phyloP scores from a whole-genome alignment of 2,888 invertebrate species.

The Dolichomitus sp. region DNA sequence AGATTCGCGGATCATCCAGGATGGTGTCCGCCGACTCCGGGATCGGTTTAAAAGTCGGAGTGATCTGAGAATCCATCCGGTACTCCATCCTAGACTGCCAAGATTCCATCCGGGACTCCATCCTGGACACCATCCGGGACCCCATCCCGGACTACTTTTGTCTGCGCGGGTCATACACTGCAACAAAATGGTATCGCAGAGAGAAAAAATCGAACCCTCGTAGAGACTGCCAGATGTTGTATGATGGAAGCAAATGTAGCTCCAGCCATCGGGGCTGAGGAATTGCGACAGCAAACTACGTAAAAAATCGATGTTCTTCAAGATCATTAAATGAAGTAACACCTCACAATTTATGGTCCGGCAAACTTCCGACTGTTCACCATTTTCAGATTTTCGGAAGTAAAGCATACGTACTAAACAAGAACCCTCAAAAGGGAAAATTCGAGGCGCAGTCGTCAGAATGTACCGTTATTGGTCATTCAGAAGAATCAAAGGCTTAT shows the following conservation, averaged over 20 bases:
- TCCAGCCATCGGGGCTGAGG: not conserved
- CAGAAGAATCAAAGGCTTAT: constrained; percentile 15
- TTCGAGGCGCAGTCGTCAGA: not conserved
- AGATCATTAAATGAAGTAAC: not conserved
- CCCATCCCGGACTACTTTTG: too few species aligned
- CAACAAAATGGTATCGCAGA: not conserved
- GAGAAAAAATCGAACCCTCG: not conserved
- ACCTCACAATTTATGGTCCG: not conserved
- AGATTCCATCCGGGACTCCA: too few species aligned
- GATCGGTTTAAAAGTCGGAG: too few species aligned
- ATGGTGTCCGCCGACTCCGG: too few species aligned
- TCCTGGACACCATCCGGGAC: too few species aligned
- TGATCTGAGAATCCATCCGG: too few species aligned
- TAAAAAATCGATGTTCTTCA: not conserved
- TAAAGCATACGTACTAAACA: not conserved
- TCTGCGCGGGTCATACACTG: not conserved
- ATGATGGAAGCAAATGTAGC: not conserved
- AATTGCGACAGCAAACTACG: not conserved
- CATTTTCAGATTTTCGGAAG: not conserved
- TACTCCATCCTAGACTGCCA: too few species aligned
- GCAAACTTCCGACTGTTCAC: not conserved
- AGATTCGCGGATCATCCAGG: too few species aligned
- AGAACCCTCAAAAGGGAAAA: not conserved
- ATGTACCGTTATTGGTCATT: constrained; percentile 7
- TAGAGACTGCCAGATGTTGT: not conserved